Conservation (phyloP, 2,888 invertebrate species). For the Actias luna region DNA sequence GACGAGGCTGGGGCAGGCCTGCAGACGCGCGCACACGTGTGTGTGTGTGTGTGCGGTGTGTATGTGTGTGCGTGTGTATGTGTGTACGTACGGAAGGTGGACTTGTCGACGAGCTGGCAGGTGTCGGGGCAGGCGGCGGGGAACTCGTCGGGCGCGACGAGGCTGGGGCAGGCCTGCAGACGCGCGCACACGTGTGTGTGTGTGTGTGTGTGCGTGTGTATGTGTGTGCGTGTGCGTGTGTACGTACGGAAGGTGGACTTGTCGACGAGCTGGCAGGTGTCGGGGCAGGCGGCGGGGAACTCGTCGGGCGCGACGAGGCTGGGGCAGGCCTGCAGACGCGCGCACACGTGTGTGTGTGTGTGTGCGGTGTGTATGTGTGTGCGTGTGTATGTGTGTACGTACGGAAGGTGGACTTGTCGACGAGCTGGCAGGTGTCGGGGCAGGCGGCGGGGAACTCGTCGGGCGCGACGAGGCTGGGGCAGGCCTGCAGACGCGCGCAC, state of each 20-base stretch:
- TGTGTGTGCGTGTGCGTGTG: not conserved
- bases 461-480: constrained; percentile 87
- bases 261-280: constrained; percentile 84
- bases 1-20: constrained; percentile 87
- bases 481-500: constrained; percentile 86
- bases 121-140: constrained; percentile 83
- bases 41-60: too few relatives aligned
- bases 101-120: constrained; percentile 85
- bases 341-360: constrained; percentile 79
- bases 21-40: constrained; percentile 84
- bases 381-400: constrained; percentile 47
- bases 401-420: constrained; percentile 85
- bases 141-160: constrained; percentile 84
- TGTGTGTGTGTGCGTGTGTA: constrained; percentile 52
- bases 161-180: constrained; percentile 86
- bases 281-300: constrained; percentile 82
- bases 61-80: too few relatives aligned
- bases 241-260: constrained; percentile 84
- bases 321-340: constrained; percentile 86
- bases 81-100: constrained; percentile 80
- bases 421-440: constrained; percentile 84
- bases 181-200: constrained; percentile 83
- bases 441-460: constrained; percentile 78
- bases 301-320: constrained; percentile 84
- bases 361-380: too few relatives aligned